phyloP scores from a whole-genome alignment of 35 echinoderm and acorn worm species.

The Heliocidaris erythrogramma region DNA sequence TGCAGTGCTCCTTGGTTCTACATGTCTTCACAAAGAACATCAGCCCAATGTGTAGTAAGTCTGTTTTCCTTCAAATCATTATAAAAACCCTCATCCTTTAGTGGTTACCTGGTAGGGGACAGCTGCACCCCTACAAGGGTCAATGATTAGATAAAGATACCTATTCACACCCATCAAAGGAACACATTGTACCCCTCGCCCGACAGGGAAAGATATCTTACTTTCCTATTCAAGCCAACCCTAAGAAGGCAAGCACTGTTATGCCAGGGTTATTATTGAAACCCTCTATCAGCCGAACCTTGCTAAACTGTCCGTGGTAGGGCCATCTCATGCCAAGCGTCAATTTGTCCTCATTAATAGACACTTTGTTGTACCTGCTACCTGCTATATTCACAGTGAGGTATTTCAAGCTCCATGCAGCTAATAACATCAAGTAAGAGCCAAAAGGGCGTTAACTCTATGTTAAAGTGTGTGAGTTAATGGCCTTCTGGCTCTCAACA shows the following conservation, averaged over 20 bases:
- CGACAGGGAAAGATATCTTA: neutral
- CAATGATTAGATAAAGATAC: slow-evolving; percentile 16
- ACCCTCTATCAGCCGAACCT: neutral
- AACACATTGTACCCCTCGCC: slow-evolving; percentile 20
- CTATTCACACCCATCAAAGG: slow-evolving; percentile 31
- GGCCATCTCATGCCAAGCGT: neutral
- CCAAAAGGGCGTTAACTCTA: neutral
- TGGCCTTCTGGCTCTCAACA: neutral
- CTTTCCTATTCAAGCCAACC: neutral
- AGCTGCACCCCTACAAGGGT: slow-evolving; percentile 22
- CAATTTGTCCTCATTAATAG: neutral
- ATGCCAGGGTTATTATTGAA: neutral
- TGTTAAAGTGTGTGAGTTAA: neutral
- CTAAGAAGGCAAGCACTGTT: neutral
- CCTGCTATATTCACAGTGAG: neutral
- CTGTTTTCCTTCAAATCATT: neutral
- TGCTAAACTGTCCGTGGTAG: neutral
- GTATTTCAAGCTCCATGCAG: neutral
- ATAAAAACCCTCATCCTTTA: neutral
- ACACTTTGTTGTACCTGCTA: neutral
- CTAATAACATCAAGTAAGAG: neutral
- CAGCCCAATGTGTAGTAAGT: neutral
- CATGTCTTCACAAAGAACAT: neutral
- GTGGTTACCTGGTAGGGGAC: neutral
- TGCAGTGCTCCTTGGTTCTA: no score